Percentiles rank a stretch among this genome's conserved stretches.
These are phyloP conservation scores for Callaeas wilsoni DNA, from an alignment of 2,113 vertebrate genomes.

Conservation along the genomic window DNA sequence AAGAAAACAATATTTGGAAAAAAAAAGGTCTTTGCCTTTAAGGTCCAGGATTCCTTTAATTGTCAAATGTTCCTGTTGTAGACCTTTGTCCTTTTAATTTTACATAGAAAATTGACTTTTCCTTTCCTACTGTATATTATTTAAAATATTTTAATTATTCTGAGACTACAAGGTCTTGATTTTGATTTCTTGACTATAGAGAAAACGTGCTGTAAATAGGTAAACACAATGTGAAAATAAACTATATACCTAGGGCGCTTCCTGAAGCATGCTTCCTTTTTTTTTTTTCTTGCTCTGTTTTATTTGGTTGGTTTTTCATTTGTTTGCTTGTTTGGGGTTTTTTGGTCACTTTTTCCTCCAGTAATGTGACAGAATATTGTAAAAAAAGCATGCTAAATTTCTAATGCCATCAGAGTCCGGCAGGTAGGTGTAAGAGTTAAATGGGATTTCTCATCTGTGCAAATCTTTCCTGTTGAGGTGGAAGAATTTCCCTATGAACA, in stretches of 20 bases:
- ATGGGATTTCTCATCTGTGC: not conserved
- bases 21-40: not conserved
- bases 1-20: not conserved
- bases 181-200: not conserved
- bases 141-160: not conserved
- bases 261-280: not conserved
- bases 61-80: not conserved
- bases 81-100: not conserved
- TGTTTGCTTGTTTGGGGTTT: not conserved
- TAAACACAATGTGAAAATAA: not conserved
- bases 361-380: not conserved
- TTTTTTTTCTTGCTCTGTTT: not conserved
- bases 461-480: not conserved
- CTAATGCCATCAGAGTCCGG: fast-evolving
- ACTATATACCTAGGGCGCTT: not conserved
- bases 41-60: not conserved
- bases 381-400: not conserved
- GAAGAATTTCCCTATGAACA: not conserved
- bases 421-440: too few species aligned
- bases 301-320: not conserved
- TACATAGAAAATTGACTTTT: not conserved
- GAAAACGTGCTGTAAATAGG: not conserved
- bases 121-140: not conserved
- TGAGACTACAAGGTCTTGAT: not conserved
- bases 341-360: not conserved